Evolutionary conservation across 2,888 invertebrate species (phyloP).

Genomic region (Branchipolynoe longqiensis): DNA sequence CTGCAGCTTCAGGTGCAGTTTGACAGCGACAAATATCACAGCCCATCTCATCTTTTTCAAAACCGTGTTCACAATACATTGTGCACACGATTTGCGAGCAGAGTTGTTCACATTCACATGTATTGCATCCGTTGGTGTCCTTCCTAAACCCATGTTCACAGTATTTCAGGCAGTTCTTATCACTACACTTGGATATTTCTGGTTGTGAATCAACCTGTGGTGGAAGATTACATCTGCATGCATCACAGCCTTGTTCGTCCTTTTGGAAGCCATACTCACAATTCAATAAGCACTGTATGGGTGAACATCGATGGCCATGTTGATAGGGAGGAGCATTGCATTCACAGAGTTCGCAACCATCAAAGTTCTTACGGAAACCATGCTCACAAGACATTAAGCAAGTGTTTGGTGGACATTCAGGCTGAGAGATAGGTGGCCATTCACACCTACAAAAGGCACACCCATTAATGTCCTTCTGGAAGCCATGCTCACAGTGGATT

Average conservation of each 20-base stretch:
- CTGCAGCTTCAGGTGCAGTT: background rate
- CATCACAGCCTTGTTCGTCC: slow-evolving; percentile 52
- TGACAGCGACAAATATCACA: slow-evolving; percentile 61
- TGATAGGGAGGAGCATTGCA: background rate
- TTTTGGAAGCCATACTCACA: slow-evolving; percentile 53
- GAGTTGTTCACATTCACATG: background rate
- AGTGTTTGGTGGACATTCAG: background rate
- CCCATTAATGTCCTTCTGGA: slow-evolving; percentile 47
- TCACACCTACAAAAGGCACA: slow-evolving; percentile 48
- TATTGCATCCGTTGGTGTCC: slow-evolving; percentile 25
- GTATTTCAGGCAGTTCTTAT: slow-evolving; percentile 33
- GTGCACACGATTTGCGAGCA: slow-evolving; percentile 15
- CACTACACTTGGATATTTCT: background rate
- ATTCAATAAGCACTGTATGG: slow-evolving; percentile 31
- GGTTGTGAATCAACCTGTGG: background rate
- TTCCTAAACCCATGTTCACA: slow-evolving; percentile 25
- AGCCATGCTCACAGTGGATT: slow-evolving; percentile 53
- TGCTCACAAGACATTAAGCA: slow-evolving; percentile 17
- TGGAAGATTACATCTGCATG: background rate
- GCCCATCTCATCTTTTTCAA: slow-evolving; percentile 56
- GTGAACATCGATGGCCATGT: background rate
- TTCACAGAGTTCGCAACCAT: slow-evolving; percentile 18
- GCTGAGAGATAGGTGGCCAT: background rate
- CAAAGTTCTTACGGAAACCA: background rate
- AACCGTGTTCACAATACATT: slow-evolving; percentile 62